Conservation (phyloP, 2,888 invertebrate genomes). For the Agelastica alni region DNA sequence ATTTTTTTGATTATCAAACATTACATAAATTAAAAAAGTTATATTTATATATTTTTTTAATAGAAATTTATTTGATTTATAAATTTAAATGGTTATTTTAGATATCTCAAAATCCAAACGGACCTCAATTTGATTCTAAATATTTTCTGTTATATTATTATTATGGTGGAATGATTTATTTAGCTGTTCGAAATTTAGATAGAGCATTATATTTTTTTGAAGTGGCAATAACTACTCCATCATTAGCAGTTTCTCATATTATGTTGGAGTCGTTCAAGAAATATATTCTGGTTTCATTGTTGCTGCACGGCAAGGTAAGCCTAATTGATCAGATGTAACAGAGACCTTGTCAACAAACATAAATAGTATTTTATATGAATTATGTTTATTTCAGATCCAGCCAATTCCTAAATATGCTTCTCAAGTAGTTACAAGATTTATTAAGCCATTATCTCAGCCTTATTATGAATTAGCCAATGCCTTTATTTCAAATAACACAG, state of each 20-base stretch:
- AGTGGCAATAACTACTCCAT: conserved; percentile 94
- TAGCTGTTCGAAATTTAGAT: conserved; percentile 90
- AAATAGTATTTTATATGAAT: not conserved
- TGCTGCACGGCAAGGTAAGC: conserved; percentile 85
- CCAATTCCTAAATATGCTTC: conserved; percentile 89
- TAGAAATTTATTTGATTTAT: too few species aligned
- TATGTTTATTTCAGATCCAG: conserved; percentile 55
- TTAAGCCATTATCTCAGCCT: conserved; percentile 82
- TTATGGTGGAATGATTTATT: conserved; percentile 97
- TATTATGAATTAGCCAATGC: conserved; percentile 87
- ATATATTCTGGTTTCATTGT: conserved; percentile 88
- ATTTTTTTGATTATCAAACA: too few species aligned
- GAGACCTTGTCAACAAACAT: not conserved
- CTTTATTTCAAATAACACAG: conserved; percentile 76
- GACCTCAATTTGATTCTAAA: conserved; percentile 82
- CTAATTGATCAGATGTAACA: not conserved
- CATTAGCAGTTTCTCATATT: conserved; percentile 91
- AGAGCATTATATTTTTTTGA: conserved; percentile 94
- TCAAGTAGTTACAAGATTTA: conserved; percentile 83
- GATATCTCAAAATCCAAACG: conserved; percentile 53
- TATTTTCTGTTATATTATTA: conserved; percentile 94
- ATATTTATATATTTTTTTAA: conserved; percentile 2
- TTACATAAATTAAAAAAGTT: too few species aligned
- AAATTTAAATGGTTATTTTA: too few species aligned
- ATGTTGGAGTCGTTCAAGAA: conserved; percentile 98